A percentile compares a stretch with the other conserved stretches of the same genome.
These are phyloP conservation scores for Drosophila affinis DNA, from an alignment of 2,888 invertebrate species.

Conservation along the genomic window DNA sequence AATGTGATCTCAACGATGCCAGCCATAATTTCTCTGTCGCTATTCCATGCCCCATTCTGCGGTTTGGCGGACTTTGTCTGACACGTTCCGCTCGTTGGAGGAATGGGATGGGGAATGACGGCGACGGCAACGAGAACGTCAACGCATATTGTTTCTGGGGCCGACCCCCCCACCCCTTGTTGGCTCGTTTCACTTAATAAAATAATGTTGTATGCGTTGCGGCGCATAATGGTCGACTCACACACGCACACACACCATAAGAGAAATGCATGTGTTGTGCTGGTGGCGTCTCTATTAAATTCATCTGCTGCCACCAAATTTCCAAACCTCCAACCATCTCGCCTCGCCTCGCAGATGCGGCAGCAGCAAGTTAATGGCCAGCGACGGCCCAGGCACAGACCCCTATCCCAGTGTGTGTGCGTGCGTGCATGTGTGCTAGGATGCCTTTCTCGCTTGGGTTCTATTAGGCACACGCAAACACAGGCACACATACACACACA, in stretches of 20 bases:
- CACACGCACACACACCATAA: constrained; percentile 9
- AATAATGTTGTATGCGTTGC: constrained; percentile 69
- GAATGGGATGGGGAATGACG: constrained; percentile 15
- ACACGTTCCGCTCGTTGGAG: constrained; percentile 35
- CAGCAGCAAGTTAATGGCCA: constrained; percentile 70
- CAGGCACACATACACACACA: background rate
- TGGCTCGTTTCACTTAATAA: constrained; percentile 66
- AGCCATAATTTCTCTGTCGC: background rate
- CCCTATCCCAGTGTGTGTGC: constrained; percentile 2
- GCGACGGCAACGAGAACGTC: background rate
- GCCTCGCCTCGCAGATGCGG: constrained; percentile 49
- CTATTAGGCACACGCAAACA: constrained; percentile 70
- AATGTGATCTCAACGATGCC: constrained; percentile 26
- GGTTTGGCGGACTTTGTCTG: constrained; percentile 38
- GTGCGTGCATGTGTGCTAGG: constrained; percentile 32
- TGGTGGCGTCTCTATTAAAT: constrained; percentile 71
- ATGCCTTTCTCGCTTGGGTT: constrained; percentile 73
- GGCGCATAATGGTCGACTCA: constrained; percentile 57
- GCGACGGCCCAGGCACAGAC: constrained; percentile 25
- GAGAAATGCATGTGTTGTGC: constrained; percentile 54
- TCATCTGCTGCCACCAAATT: constrained; percentile 63
- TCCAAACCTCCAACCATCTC: constrained; percentile 39
- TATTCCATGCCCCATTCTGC: background rate
- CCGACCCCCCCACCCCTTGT: background rate
- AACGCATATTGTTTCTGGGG: constrained; percentile 47